Base-by-base conservation (phyloP, 2,888 invertebrate species). In the Melitaea athalia region DNA sequence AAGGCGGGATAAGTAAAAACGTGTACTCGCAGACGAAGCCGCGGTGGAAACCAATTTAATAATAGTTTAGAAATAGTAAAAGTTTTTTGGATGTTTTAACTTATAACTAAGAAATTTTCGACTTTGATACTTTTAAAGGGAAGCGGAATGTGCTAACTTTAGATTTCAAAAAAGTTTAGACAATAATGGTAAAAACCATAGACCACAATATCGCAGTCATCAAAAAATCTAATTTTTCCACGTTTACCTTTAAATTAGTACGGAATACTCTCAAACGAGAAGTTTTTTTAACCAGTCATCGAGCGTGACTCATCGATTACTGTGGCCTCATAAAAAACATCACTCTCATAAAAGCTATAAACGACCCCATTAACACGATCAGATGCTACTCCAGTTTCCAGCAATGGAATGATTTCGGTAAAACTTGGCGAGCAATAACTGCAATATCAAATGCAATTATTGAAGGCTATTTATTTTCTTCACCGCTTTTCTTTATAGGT, bases 311-410 rank as follows among this genome's bases (percentile, higher is more conserved):
- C 75, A 74, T 68, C 69, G 65, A 71, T 71, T 68, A 70, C 68
- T 63, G 67, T 63, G 64, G 59, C 67, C 70, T 63, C 72, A 73
- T 70, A 70, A 69, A 66, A 62, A 72, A 43, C 69, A 72, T 74
- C 70, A 61, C 68, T 69, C 68, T 69, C 71, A 68, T 74, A 74
- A 76, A 75, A 74, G 62, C 71, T 69, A 71, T 64, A 72, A 82
- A 84, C 82, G 82, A 77, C 70, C 67, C 73, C 70, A 82, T 86
- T 85, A 85, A 31, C 83, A 79, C 79, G 71, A 75, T 75, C 74
- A 68, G 63, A 68, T 59, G 68, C 72, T 68, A 68, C 72, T 74
- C 66, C 68, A 74, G 75, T 78, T 71, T 76, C 73, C 66, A 72
- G 75, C 73, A 73, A 72, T 74, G 24, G 53, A 53, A 53, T 53